Evolutionary conservation across 1,140 invertebrate species (phyloP).

Genomic region (Zeugodacus cucurbitae): DNA sequence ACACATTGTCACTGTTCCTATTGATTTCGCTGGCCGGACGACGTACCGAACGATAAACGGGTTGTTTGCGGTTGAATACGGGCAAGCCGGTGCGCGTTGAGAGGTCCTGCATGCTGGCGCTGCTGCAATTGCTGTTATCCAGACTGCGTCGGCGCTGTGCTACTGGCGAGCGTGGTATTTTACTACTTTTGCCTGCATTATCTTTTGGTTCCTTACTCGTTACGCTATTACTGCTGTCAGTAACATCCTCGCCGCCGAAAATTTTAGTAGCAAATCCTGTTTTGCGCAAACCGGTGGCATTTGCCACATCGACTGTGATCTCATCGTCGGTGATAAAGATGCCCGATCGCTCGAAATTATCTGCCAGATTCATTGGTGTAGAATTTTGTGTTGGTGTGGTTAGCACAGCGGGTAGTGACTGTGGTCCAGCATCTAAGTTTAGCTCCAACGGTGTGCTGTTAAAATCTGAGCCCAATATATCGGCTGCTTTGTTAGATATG

Average conservation of each 20-base stretch:
- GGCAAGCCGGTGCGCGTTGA: slow-evolving; percentile 50
- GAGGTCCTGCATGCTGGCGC: slow-evolving; percentile 58
- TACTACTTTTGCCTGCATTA: slow-evolving; percentile 46
- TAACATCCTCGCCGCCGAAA: slow-evolving; percentile 60
- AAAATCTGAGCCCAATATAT: slow-evolving; percentile 29
- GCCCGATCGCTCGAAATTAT: slow-evolving; percentile 61
- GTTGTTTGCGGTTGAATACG: slow-evolving; percentile 53
- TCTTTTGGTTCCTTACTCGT: not conserved
- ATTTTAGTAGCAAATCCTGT: slow-evolving; percentile 72
- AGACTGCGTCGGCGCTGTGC: slow-evolving; percentile 58
- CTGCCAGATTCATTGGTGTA: not conserved
- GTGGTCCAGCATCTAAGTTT: slow-evolving; percentile 50
- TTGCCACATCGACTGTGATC: slow-evolving; percentile 73
- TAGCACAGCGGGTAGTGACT: slow-evolving; percentile 58
- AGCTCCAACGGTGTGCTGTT: not conserved
- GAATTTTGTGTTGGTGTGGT: slow-evolving; percentile 43
- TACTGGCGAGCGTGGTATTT: slow-evolving; percentile 59
- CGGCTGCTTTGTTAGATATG: slow-evolving; percentile 42
- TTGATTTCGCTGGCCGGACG: slow-evolving; percentile 51
- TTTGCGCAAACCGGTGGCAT: slow-evolving; percentile 73
- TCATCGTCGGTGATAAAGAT: slow-evolving; percentile 68
- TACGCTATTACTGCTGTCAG: not conserved
- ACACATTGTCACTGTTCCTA: not conserved
- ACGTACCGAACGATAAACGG: slow-evolving; percentile 61
- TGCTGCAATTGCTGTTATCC: slow-evolving; percentile 57